Base-by-base conservation (phyloP, 2,113 vertebrate species). In the Corythoichthys intestinalis region DNA sequence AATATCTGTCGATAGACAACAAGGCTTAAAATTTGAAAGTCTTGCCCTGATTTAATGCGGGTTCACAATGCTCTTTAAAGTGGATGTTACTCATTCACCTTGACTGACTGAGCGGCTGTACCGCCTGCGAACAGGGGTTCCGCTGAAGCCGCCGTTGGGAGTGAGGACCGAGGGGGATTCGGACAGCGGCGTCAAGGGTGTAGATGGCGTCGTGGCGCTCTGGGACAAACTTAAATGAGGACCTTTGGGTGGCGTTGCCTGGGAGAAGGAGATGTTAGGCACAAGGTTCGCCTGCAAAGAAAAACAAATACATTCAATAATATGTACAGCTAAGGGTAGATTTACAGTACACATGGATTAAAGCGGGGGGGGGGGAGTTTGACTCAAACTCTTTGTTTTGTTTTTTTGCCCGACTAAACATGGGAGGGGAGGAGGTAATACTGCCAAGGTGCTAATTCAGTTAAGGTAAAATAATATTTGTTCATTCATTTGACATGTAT, bases 21-120 rank as follows among this genome's bases (percentile, higher is more conserved):
- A 62, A 61, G 17, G 20, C 20, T 28, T 28, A 28, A 28, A 28
- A 28, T 28, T 28, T 28, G 20, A 28, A 28, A 28, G 20, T 28
- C 20, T 28, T 28, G 20, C 20, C 20, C 20, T 11, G 4, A 15
- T 49, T 15, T 49, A 6, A 49, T 11, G 41, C 1, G 15, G 2
- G 44, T 12, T 20, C 0, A 5, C 12, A n/a, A 44, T n/a, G 15
- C 38, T 20, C 2, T 44, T 44, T 28, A 34, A 38, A 61, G 39
- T 56, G 28, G 28, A 56, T 56, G 54, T 48, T 47, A 72, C 63
- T 67, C 46, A 4, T 63, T 69, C 92, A 98, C 97, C 97, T 95
- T 97, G 95, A 88, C 95, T 96, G 81, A 98, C 96, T 79, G 95
- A 95, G 82, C 95, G 91, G 73, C 95, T 98, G 85, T 95, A 96